Percentiles rank a stretch among this genome's conserved stretches.
Evolutionary conservation across 2,888 invertebrate species (phyloP).

Genomic region (Pollenia labialis): DNA sequence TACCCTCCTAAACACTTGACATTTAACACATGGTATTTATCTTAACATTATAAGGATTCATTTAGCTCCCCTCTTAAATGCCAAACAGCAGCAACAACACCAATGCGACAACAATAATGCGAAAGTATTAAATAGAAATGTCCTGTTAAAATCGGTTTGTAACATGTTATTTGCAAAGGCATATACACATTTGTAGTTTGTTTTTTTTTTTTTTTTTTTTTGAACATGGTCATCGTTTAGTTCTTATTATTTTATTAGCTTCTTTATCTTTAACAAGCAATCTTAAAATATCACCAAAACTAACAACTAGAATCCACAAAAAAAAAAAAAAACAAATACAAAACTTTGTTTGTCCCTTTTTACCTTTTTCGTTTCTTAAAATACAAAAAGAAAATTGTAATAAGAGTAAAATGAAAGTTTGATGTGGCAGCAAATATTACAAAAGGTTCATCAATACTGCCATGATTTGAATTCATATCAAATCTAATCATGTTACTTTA

Average conservation of each 20-base stretch:
- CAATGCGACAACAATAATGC: slow-evolving; percentile 4
- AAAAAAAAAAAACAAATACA: slow-evolving; percentile 37
- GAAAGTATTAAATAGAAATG: slow-evolving; percentile 24
- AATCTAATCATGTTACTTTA: slow-evolving; percentile 62
- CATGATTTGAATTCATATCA: slow-evolving; percentile 67
- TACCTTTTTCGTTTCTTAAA: slow-evolving; percentile 24
- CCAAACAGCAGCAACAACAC: not conserved
- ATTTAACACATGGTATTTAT: slow-evolving; percentile 72
- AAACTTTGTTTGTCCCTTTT: slow-evolving; percentile 53
- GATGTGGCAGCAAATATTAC: slow-evolving; percentile 59
- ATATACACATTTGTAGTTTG: not conserved
- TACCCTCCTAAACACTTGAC: slow-evolving; percentile 69
- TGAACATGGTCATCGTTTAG: slow-evolving; percentile 17
- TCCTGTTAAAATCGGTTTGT: slow-evolving; percentile 35
- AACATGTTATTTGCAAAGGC: slow-evolving; percentile 22
- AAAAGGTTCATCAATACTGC: slow-evolving; percentile 65
- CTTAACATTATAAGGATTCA: slow-evolving; percentile 30
- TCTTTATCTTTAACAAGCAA: slow-evolving; percentile 65
- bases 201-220: not conserved
- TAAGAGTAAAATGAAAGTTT: slow-evolving; percentile 38
- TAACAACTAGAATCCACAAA: slow-evolving; percentile 23
- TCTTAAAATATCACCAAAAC: slow-evolving; percentile 45
- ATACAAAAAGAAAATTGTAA: not conserved
- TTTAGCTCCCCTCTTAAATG: not conserved
- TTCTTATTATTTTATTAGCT: slow-evolving; percentile 72